A percentile compares a stretch with the other conserved stretches of the same genome.
phyloP scores from a whole-genome alignment of 2,797 vertebrate species.

The Diglossa cyanea region DNA sequence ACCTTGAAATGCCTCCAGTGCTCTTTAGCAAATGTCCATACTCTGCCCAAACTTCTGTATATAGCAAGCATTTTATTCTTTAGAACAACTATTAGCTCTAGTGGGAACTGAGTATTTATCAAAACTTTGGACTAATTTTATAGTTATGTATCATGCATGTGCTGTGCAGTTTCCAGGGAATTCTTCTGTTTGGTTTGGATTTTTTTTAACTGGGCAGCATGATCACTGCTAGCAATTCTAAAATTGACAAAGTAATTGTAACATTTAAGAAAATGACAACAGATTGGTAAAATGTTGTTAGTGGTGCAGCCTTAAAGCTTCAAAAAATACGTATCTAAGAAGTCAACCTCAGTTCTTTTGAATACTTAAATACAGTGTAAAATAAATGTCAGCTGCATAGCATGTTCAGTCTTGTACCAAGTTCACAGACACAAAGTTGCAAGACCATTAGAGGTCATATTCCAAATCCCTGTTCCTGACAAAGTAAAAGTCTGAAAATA shows the following conservation, averaged over 20 bases:
- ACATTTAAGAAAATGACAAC: neutral
- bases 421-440: neutral
- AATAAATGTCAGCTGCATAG: neutral
- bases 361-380: neutral
- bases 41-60: neutral
- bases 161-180: neutral
- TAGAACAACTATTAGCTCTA: neutral
- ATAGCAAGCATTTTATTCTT: neutral
- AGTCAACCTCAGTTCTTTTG: neutral
- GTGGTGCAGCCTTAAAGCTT: neutral
- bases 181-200: neutral
- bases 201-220: neutral
- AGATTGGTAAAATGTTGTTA: neutral
- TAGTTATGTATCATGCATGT: neutral
- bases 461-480: neutral
- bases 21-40: neutral
- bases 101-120: neutral
- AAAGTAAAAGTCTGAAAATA: neutral
- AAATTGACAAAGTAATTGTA: neutral
- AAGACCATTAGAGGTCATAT: neutral
- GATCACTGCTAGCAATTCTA: neutral
- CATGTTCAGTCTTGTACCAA: neutral
- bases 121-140: neutral
- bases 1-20: neutral
- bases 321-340: neutral